Percentiles rank a stretch among this genome's conserved stretches.
These are phyloP conservation scores for Hypsibius dujardini DNA, from an alignment of 1,140 invertebrate species.

Conservation along the genomic window DNA sequence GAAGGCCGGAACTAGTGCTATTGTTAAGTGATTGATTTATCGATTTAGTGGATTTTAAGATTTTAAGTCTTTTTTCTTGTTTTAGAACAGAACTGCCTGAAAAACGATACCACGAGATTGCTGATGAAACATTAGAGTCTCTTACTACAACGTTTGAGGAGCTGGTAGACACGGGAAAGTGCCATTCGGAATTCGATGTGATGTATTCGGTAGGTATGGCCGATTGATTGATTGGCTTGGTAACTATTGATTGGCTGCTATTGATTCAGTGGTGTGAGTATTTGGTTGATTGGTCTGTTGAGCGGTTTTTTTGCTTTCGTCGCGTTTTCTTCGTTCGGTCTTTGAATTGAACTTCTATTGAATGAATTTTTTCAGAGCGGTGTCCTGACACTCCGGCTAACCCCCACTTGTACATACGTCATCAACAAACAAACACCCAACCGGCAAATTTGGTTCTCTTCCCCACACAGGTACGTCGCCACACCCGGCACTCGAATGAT, in stretches of 20 bases:
- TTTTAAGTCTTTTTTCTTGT: no score
- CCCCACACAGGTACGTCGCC: conserved; percentile 52
- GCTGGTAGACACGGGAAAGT: conserved; percentile 43
- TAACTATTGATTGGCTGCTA: no score
- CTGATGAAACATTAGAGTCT: conserved; percentile 59
- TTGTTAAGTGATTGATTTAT: no score
- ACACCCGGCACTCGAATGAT: no score
- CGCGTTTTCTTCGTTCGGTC: conserved; percentile 3
- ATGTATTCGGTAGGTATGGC: conserved; percentile 57
- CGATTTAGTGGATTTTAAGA: no score
- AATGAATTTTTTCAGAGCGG: conserved; percentile 48
- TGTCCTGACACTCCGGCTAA: conserved; percentile 73
- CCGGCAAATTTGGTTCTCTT: conserved; percentile 90
- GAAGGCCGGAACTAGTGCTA: no score
- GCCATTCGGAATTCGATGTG: conserved; percentile 50
- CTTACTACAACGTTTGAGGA: conserved; percentile 65
- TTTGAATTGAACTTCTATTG: conserved; percentile 11
- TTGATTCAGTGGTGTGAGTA: no score
- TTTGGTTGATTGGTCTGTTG: no score
- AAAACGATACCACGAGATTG: conserved; percentile 48
- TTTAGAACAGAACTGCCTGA: background rate
- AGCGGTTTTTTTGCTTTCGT: conserved; percentile 20
- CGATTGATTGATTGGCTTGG: no score
- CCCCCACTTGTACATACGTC: conserved; percentile 60
- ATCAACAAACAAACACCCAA: conserved; percentile 91